These are phyloP conservation scores for Ephialtes manifestator DNA, from an alignment of 2,888 invertebrate species.

Conservation along the genomic window DNA sequence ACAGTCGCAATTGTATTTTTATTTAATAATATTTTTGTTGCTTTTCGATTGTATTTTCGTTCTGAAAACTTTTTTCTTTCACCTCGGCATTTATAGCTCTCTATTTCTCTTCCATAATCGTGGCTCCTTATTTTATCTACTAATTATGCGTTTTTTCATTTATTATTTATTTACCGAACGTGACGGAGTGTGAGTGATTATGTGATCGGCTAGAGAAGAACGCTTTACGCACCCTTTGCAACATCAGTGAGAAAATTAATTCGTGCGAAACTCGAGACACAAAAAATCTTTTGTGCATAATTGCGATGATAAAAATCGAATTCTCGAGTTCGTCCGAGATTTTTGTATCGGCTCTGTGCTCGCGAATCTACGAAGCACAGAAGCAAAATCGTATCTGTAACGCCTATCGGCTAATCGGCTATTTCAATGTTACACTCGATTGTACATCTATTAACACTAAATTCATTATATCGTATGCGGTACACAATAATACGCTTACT, in stretches of 20 bases:
- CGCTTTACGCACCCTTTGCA: conserved; percentile 2
- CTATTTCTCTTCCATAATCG: conserved; percentile 1
- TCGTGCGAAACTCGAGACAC: conserved; percentile 10
- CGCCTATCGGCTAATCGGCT: conserved; percentile 72
- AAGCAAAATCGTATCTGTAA: conserved; percentile 29
- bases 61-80: conserved; percentile 18
- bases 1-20: conserved; percentile 75
- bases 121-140: conserved; percentile 34
- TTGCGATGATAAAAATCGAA: conserved; percentile 19
- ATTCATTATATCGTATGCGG: conserved; percentile 65
- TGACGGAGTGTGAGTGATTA: conserved; percentile 43
- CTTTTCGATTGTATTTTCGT: conserved; percentile 31
- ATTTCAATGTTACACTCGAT: conserved; percentile 76
- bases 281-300: conserved; percentile 11
- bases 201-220: conserved; percentile 17
- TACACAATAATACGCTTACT: conserved; percentile 73
- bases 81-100: neutral
- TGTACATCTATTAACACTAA: conserved; percentile 70
- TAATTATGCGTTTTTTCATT: conserved; percentile 28
- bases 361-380: conserved; percentile 31
- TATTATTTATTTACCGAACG: conserved; percentile 38
- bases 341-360: conserved; percentile 12
- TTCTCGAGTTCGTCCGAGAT: conserved; percentile 14
- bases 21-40: conserved; percentile 59
- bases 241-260: conserved; percentile 23